Conservation (phyloP, 2,113 vertebrate genomes). For the Antechinus flavipes region DNA sequence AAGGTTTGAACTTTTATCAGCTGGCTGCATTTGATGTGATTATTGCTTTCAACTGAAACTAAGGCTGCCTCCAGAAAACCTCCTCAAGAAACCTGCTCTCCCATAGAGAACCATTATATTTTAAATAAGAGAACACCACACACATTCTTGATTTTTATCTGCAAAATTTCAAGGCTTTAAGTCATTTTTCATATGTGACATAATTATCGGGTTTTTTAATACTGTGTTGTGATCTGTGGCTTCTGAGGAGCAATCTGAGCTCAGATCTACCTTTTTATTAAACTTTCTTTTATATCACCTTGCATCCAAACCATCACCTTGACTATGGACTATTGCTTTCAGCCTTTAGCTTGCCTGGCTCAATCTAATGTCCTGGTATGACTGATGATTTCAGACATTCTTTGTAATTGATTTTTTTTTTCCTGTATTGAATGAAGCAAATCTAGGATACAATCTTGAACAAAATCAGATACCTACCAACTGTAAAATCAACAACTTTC, state of each 20-base stretch:
- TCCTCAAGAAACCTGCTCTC: too few relatives aligned
- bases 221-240: not conserved
- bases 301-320: not conserved
- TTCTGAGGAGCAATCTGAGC: not conserved
- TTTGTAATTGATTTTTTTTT: not conserved
- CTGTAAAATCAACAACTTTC: not conserved
- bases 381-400: not conserved
- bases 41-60: too few relatives aligned
- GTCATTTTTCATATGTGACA: too few relatives aligned
- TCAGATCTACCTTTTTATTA: not conserved
- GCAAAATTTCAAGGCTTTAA: too few relatives aligned
- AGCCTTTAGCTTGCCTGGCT: not conserved
- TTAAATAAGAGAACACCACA: too few relatives aligned
- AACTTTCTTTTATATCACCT: not conserved
- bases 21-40: too few relatives aligned
- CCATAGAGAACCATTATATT: too few relatives aligned
- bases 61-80: too few relatives aligned
- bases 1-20: too few relatives aligned
- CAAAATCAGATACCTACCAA: not conserved
- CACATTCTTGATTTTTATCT: too few relatives aligned
- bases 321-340: not conserved
- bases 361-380: not conserved
- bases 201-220: too few relatives aligned
- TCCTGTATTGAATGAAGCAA: not conserved
- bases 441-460: not conserved